Base-by-base conservation (phyloP, 2,888 invertebrate genomes). In the Synergus umbraculus region DNA sequence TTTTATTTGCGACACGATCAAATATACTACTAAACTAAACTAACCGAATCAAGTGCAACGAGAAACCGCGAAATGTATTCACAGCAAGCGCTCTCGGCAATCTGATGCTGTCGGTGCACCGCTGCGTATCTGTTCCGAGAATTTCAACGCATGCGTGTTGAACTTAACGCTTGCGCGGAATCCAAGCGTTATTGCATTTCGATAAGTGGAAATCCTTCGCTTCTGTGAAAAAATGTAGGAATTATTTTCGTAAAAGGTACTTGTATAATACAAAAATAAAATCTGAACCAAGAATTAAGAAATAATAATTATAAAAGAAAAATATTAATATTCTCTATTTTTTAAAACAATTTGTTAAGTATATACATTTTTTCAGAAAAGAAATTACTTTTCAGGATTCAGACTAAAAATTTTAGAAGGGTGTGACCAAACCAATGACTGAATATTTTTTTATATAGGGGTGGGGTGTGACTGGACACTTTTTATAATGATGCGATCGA, bases 1-100 rank as follows among this genome's bases (percentile, higher is more conserved):
- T 37, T 4, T 49, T 9, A n/a, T 29, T 15, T 10, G 2, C n/a
- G 37, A 29, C 73, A 73, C 73, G 49, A 10, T n/a, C n/a, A 29
- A 73, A 54, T 54, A 73, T 22, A 22, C 1, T 8, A 46, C n/a
- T 13, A 54, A 15, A 46, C n/a, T 13, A 54, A 15, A 22, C 22
- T 18, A 29, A 22, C 49, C 49, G 73, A 73, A 54, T 49, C 37
- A 54, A 49, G 22, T 4, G 73, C 15, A 10, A 37, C 46, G 73
- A 54, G 54, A n/a, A 73, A 73, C 73, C 73, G 73, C 73, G 54
- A 73, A 73, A 73, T n/a, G 73, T 73, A 73, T 73, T 73, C 73
- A 73, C 49, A 73, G 49, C 18, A 54, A 73, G 73, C 73, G 73
- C 73, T 54, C 73, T 54, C 49, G 37, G 54, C 73, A 54, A 73